Percentiles rank a stretch among this genome's conserved stretches.
Conservation (phyloP, 2,888 invertebrate species). For the Apodemia duryi region DNA sequence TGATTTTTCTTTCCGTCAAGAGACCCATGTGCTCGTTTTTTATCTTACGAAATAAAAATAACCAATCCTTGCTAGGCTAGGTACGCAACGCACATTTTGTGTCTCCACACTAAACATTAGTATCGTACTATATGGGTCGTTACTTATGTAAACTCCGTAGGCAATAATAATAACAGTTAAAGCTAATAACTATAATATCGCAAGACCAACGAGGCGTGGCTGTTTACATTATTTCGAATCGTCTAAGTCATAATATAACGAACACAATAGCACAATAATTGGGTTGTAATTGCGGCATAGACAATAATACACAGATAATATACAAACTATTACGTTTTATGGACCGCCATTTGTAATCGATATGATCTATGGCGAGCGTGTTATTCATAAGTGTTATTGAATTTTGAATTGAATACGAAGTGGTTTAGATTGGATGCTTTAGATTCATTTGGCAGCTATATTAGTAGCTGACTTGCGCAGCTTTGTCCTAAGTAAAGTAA, state of each 20-base stretch:
- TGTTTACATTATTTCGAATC: slow-evolving; percentile 30
- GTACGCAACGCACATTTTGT: not conserved
- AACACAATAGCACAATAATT: slow-evolving; percentile 37
- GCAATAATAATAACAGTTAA: slow-evolving; percentile 18
- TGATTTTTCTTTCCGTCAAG: too few relatives aligned
- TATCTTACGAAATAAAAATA: too few relatives aligned
- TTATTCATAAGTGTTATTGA: slow-evolving; percentile 13
- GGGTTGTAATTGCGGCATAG: slow-evolving; percentile 37
- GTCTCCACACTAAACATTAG: not conserved
- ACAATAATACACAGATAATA: slow-evolving; percentile 36
- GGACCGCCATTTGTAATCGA: slow-evolving; percentile 31
- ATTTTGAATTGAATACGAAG: slow-evolving; percentile 7
- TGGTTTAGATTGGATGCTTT: not conserved
- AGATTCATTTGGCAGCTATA: not conserved
- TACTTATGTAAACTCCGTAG: slow-evolving; percentile 8
- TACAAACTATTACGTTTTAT: slow-evolving; percentile 34
- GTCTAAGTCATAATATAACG: slow-evolving; percentile 31
- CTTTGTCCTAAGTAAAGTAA: too few relatives aligned
- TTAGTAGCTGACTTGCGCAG: too few relatives aligned
- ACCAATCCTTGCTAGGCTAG: not conserved
- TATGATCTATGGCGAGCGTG: slow-evolving; percentile 36
- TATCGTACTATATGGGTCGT: slow-evolving; percentile 2
- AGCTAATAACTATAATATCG: slow-evolving; percentile 24
- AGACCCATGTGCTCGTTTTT: too few relatives aligned
- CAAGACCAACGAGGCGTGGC: slow-evolving; percentile 29